These are phyloP conservation scores for Andrena haemorrhoa DNA, from an alignment of 2,888 invertebrate species.

Conservation along the genomic window DNA sequence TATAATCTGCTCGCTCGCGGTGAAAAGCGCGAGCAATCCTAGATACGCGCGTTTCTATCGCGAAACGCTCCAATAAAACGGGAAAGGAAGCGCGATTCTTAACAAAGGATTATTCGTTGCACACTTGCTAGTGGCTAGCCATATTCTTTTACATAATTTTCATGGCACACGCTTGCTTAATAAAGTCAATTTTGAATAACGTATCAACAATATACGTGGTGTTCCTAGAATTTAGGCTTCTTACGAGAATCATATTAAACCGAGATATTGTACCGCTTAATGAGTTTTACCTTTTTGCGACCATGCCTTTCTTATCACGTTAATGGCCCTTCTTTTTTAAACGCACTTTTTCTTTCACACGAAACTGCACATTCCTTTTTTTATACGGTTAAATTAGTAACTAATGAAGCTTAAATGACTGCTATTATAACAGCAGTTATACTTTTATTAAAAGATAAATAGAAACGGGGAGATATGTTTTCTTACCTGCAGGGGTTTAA, in stretches of 20 bases:
- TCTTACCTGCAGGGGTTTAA: too few species aligned
- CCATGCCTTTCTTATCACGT: neutral
- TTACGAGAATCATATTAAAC: neutral
- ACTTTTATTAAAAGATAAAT: too few species aligned
- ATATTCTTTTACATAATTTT: neutral
- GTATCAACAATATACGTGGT: neutral
- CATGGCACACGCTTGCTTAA: neutral
- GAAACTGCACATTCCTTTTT: too few species aligned
- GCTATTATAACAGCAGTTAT: too few species aligned
- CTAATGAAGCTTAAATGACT: too few species aligned
- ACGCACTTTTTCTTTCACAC: too few species aligned
- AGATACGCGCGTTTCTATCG: slow-evolving; percentile 42
- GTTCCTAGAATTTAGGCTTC: neutral
- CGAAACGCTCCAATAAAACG: slow-evolving; percentile 35
- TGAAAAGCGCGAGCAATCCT: slow-evolving; percentile 59
- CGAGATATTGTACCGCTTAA: neutral
- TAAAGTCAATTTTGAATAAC: neutral
- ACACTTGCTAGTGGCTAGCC: neutral
- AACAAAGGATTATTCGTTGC: neutral
- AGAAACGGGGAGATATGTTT: too few species aligned
- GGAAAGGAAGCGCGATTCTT: slow-evolving; percentile 17
- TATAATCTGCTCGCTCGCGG: slow-evolving; percentile 57
- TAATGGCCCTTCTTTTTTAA: too few species aligned
- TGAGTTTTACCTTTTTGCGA: neutral
- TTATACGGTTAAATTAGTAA: too few species aligned